A percentile compares a stretch with the other conserved stretches of the same genome.
These are phyloP conservation scores for Argentina silus DNA, from an alignment of 2,797 vertebrate genomes.

Conservation along the genomic window DNA sequence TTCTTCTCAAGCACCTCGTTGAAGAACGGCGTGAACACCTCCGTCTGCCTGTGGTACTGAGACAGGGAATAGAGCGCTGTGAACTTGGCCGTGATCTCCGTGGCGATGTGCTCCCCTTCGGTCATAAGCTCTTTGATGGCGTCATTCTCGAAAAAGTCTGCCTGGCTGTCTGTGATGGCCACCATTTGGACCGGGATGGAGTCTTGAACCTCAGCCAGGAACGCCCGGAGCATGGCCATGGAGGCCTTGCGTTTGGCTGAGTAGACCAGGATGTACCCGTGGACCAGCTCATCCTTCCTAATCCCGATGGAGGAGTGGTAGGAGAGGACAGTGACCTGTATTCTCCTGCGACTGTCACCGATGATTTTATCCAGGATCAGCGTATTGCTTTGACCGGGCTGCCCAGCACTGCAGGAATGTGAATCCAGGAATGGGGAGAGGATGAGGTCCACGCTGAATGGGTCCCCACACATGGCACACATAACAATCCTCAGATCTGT, in stretches of 20 bases:
- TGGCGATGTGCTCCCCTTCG: constrained; percentile 98
- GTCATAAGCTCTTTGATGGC: constrained; percentile 98
- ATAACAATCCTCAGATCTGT: constrained; percentile 96
- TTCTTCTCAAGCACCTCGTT: constrained; percentile 97
- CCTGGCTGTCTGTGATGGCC: constrained; percentile 98
- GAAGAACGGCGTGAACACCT: constrained; percentile 97
- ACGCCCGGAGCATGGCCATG: constrained; percentile 98
- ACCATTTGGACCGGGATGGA: constrained; percentile 98
- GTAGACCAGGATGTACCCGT: constrained; percentile 98
- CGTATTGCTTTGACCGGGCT: constrained; percentile 95
- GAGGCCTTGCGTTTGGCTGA: constrained; percentile 97
- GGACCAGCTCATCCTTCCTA: constrained; percentile 96
- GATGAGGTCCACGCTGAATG: constrained; percentile 97
- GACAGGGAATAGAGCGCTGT: constrained; percentile 97
- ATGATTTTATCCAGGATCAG: constrained; percentile 98
- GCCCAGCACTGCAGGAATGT: constrained; percentile 94
- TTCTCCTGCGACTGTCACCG: constrained; percentile 90
- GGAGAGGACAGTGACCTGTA: constrained; percentile 95
- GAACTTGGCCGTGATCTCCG: constrained; percentile 96
- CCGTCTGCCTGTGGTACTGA: constrained; percentile 96
- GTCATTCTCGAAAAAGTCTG: constrained; percentile 98
- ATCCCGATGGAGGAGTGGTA: constrained; percentile 98
- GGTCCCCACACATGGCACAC: constrained; percentile 99
- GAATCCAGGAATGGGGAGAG: constrained; percentile 98
- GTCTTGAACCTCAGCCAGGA: constrained; percentile 96